A percentile compares a stretch with the other conserved stretches of the same genome.
Evolutionary conservation across 2,113 vertebrate species (phyloP).

Genomic region (Corythornis vintsioides): DNA sequence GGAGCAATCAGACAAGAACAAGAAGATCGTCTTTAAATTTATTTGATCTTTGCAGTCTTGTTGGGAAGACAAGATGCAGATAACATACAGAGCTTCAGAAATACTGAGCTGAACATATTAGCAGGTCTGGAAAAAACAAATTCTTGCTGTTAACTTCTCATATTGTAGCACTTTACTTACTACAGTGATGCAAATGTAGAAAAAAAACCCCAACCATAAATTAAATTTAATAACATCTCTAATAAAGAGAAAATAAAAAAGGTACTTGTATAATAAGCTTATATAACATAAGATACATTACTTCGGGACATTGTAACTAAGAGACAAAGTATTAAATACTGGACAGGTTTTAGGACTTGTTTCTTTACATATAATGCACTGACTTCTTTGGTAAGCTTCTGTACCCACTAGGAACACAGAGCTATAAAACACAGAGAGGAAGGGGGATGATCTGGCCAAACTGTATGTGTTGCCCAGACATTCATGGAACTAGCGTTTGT

Average conservation of each 20-base stretch:
- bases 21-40: slow-evolving; percentile 4
- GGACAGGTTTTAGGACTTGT: not conserved
- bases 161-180: not conserved
- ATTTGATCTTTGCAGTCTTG: not conserved
- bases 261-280: not conserved
- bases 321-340: not conserved
- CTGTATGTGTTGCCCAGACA: not conserved
- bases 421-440: not conserved
- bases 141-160: not conserved
- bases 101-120: not conserved
- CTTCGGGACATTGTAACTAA: not conserved
- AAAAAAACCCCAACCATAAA: fast-evolving
- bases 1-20: slow-evolving; percentile 1
- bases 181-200: not conserved
- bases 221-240: not conserved
- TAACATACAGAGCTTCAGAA: not conserved
- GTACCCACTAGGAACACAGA: not conserved
- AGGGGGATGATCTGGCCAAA: not conserved
- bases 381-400: not conserved
- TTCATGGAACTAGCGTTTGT: fast-evolving
- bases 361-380: not conserved
- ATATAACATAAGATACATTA: not conserved
- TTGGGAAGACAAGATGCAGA: not conserved
- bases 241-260: not conserved
- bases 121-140: not conserved